A percentile compares a stretch with the other conserved stretches of the same genome.
Evolutionary conservation across 2,113 vertebrate genomes (phyloP).

Genomic region (Pedionomus torquatus): DNA sequence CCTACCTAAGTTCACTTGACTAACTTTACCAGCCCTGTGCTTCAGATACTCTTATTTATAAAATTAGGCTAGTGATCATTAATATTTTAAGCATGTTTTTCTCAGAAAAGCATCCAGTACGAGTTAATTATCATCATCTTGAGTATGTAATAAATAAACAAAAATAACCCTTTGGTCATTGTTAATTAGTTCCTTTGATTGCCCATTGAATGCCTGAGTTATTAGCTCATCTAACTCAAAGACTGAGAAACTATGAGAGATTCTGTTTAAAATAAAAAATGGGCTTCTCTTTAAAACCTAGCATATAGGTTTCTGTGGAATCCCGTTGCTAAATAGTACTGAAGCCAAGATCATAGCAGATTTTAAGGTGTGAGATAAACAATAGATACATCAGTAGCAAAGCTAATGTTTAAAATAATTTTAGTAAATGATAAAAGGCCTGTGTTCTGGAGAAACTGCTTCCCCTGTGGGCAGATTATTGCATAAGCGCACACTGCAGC

Average conservation of each 20-base stretch:
- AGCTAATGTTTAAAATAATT: conserved; percentile 10
- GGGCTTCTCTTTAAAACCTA: background rate
- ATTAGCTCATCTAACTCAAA: background rate
- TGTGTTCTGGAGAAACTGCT: conserved; percentile 2
- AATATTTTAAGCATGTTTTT: background rate
- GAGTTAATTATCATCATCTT: background rate
- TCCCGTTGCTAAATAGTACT: background rate
- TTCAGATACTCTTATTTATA: background rate
- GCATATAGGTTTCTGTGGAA: background rate
- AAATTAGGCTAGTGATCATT: background rate
- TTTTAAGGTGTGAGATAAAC: background rate
- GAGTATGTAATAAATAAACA: background rate
- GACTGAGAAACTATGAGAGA: background rate
- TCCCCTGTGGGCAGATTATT: background rate
- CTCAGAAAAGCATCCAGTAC: background rate
- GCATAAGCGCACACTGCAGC: background rate
- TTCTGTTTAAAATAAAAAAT: background rate
- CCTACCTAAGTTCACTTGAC: background rate
- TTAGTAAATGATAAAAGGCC: background rate
- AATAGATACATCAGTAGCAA: background rate
- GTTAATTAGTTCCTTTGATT: background rate
- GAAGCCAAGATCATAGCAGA: background rate
- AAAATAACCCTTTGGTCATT: background rate
- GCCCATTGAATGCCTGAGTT: background rate
- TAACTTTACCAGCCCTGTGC: background rate